These are phyloP conservation scores for Drosophila borborema DNA, from an alignment of 2,888 invertebrate genomes.

Conservation along the genomic window DNA sequence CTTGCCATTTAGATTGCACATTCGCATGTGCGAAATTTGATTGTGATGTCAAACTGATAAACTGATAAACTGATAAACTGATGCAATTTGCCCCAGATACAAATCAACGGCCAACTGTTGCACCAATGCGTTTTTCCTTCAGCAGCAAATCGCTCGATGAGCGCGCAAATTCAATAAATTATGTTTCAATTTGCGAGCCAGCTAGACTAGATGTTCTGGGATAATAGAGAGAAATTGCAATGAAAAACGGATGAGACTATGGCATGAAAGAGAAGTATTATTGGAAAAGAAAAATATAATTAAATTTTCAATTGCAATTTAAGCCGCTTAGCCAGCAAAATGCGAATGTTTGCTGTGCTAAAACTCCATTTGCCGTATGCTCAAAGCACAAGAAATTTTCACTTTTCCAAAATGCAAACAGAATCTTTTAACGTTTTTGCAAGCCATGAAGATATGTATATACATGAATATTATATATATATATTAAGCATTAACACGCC, in stretches of 20 bases:
- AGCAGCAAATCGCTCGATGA: conserved; percentile 29
- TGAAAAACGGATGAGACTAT: background rate
- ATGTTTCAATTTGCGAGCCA: conserved; percentile 50
- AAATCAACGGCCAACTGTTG: conserved; percentile 68
- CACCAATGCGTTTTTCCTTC: conserved; percentile 24
- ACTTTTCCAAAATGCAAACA: conserved; percentile 13
- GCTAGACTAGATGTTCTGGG: conserved; percentile 2
- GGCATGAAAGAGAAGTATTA: background rate
- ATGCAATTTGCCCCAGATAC: conserved; percentile 40
- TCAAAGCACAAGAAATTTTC: conserved; percentile 30
- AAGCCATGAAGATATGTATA: conserved; percentile 30
- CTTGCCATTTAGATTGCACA: conserved; percentile 27
- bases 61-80: conserved; percentile 52
- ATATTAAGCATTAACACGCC: conserved; percentile 41
- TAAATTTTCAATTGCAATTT: conserved; percentile 20
- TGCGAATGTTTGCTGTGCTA: conserved; percentile 28
- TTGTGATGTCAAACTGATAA: conserved; percentile 49
- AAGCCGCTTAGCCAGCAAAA: conserved; percentile 18
- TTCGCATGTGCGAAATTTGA: conserved; percentile 43
- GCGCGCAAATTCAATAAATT: conserved; percentile 72
- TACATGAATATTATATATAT: background rate
- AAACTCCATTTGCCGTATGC: conserved; percentile 32
- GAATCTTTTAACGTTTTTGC: conserved; percentile 22
- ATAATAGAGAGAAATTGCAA: conserved; percentile 24
- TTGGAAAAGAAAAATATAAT: conserved; percentile 6